phyloP scores from a whole-genome alignment of 1,140 invertebrate genomes.

The Brachionus asplanchnoidis region DNA sequence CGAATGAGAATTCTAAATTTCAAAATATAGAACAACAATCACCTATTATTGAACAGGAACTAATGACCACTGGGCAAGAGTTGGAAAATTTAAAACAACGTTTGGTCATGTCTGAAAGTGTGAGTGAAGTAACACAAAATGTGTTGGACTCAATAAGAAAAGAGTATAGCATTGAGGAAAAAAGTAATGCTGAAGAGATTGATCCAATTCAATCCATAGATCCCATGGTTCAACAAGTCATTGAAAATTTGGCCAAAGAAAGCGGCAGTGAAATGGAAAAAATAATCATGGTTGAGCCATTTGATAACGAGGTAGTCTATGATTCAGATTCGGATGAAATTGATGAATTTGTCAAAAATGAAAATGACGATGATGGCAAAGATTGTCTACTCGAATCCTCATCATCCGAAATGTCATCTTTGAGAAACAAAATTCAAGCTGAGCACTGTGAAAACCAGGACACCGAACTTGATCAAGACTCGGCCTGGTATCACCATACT shows the following conservation, averaged over 20 bases:
- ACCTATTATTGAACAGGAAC: conserved; percentile 19
- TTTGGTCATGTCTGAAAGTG: neutral
- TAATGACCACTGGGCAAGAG: conserved; percentile 20
- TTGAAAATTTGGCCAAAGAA: conserved; percentile 29
- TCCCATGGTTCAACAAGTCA: neutral
- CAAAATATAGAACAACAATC: conserved; percentile 39
- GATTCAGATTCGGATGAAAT: neutral
- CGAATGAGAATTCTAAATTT: neutral
- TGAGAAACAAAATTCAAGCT: neutral
- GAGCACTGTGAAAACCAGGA: neutral
- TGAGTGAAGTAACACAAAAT: neutral
- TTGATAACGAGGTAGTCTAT: neutral
- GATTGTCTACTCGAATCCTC: neutral
- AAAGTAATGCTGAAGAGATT: neutral
- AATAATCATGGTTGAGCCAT: conserved; percentile 10
- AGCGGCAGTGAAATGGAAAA: conserved; percentile 30
- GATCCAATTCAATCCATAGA: neutral
- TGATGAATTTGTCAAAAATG: neutral
- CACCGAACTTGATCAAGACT: neutral
- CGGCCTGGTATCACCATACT: neutral
- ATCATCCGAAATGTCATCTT: neutral
- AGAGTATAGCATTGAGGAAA: neutral
- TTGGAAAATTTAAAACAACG: neutral
- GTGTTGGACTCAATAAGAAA: conserved; percentile 10
- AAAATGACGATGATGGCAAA: neutral